Conservation (phyloP, 2,113 vertebrate species). For the Pithys albifrons region DNA sequence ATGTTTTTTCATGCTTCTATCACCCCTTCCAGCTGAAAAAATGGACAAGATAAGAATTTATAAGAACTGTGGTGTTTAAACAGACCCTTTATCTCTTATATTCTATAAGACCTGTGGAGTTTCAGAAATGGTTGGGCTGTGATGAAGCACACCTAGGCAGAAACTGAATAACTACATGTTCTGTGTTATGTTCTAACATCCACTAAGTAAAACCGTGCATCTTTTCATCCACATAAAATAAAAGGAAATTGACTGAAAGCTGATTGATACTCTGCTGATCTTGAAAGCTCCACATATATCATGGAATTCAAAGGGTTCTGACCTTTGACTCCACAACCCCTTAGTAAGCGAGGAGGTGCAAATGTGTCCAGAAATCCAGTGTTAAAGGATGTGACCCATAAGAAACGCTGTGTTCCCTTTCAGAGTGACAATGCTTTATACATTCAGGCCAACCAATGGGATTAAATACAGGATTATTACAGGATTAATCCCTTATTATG, state of each 20-base stretch:
- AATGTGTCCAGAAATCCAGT: background rate
- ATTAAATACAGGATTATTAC: background rate
- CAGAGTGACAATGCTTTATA: background rate
- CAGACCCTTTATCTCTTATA: background rate
- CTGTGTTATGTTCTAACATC: background rate
- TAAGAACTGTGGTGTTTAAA: constrained; percentile 33
- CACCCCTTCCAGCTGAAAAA: constrained; percentile 2
- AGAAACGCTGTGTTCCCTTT: background rate
- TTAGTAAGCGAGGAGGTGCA: background rate
- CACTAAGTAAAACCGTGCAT: background rate
- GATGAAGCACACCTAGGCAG: background rate
- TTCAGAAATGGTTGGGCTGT: constrained; percentile 39
- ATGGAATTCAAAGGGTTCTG: background rate
- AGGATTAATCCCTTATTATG: background rate
- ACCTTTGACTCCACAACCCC: background rate
- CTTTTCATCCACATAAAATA: background rate
- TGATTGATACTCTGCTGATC: background rate
- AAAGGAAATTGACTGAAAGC: background rate
- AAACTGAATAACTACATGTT: constrained; percentile 24
- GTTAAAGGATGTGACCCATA: background rate
- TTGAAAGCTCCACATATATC: background rate
- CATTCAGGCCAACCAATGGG: background rate
- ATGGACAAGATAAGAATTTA: background rate
- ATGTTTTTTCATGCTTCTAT: background rate
- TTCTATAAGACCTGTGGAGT: background rate